phyloP scores from a whole-genome alignment of 2,888 invertebrate species.

The Cheilosia urbana region DNA sequence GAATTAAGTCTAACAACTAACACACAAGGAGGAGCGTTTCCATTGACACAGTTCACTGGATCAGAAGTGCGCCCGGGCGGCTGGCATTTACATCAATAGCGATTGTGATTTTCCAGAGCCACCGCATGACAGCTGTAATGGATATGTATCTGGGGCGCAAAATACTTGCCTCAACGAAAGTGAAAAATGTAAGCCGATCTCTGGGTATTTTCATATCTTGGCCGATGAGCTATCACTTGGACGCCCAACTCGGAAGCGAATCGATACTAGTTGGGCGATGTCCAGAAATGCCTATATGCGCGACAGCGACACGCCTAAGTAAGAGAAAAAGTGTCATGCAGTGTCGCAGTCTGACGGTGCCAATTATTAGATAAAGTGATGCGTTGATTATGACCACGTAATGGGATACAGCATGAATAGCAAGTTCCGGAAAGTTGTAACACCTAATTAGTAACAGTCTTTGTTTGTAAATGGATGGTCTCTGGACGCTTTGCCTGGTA shows the following conservation, averaged over 20 bases:
- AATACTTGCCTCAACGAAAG: neutral
- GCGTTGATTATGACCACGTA: conserved; percentile 26
- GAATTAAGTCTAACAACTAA: neutral
- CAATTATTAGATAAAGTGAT: conserved; percentile 60
- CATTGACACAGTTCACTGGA: conserved; percentile 53
- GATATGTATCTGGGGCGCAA: conserved; percentile 27
- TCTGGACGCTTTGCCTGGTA: neutral
- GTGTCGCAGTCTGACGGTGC: conserved; percentile 24
- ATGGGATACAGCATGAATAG: conserved; percentile 22
- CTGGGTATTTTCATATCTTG: conserved; percentile 32
- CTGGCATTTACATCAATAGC: conserved; percentile 15
- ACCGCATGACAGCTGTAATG: conserved; percentile 23
- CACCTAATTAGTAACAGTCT: neutral
- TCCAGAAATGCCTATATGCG: conserved; percentile 37
- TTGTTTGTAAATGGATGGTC: neutral
- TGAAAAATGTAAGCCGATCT: conserved; percentile 23
- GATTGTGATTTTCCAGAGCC: conserved; percentile 28
- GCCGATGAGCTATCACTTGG: conserved; percentile 53
- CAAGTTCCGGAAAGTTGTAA: conserved; percentile 32
- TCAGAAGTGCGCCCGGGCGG: conserved; percentile 1
- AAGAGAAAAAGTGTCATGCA: conserved; percentile 9
- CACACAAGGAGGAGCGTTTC: conserved; percentile 7
- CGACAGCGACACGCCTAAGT: conserved; percentile 63
- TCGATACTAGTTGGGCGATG: conserved; percentile 43
- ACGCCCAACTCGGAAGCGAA: conserved; percentile 66